Percentiles rank a stretch among this genome's conserved stretches.
These are phyloP conservation scores for Haliaeetus leucogaster DNA, from an alignment of 2,113 vertebrate species.

Conservation along the genomic window DNA sequence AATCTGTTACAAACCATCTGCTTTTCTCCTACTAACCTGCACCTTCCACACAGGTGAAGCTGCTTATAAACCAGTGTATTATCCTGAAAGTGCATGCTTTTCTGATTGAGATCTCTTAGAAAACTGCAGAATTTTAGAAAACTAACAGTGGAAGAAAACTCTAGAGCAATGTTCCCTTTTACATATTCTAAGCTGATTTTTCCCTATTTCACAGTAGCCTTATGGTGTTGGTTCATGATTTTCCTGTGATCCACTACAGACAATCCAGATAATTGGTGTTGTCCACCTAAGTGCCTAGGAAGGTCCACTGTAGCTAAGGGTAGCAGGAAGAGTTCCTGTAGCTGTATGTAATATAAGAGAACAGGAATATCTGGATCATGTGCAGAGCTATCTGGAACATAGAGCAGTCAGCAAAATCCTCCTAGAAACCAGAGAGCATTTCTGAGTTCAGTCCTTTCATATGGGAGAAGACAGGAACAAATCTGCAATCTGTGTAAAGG, in stretches of 20 bases:
- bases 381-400: neutral
- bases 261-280: neutral
- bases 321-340: neutral
- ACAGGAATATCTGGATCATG: neutral
- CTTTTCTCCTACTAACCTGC: neutral
- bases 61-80: neutral
- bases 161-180: neutral
- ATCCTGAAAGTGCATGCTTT: neutral
- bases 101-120: neutral
- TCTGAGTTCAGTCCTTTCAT: neutral
- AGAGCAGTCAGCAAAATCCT: neutral
- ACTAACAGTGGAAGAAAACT: neutral
- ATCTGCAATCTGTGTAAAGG: neutral
- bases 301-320: neutral
- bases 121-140: neutral
- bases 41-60: neutral
- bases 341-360: neutral
- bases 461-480: neutral
- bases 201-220: neutral
- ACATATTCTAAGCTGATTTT: neutral
- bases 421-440: neutral
- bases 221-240: neutral
- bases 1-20: neutral
- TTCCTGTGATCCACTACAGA: neutral
- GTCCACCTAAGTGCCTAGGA: neutral